Conservation (phyloP, 2,888 invertebrate genomes). For the Netelia fuscicornis region DNA sequence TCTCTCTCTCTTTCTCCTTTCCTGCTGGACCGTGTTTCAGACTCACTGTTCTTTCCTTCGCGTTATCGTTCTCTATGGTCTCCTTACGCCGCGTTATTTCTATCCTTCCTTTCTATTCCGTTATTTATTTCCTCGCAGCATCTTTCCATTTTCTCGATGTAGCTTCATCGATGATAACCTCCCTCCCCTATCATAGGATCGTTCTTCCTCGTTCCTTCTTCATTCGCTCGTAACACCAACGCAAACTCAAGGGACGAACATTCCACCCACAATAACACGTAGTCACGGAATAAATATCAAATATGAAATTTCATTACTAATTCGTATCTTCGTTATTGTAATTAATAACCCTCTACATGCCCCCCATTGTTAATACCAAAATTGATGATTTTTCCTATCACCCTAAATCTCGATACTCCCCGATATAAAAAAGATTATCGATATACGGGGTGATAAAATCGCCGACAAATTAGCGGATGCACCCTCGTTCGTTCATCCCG, state of each 20-base stretch:
- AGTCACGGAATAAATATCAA: too few relatives aligned
- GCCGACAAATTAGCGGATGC: constrained; percentile 55
- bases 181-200: neutral
- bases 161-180: neutral
- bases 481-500: constrained; percentile 4
- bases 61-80: constrained; percentile 29
- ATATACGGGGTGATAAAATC: constrained; percentile 19
- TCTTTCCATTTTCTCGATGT: neutral
- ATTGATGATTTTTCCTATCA: too few relatives aligned
- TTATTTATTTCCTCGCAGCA: constrained; percentile 11
- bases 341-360: neutral
- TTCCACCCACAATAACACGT: too few relatives aligned
- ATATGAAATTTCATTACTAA: too few relatives aligned
- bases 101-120: neutral
- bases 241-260: too few relatives aligned
- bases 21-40: constrained; percentile 13
- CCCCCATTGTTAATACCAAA: neutral
- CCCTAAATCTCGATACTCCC: too few relatives aligned
- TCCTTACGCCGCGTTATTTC: neutral
- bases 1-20: neutral
- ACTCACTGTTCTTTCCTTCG: constrained; percentile 12
- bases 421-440: neutral
- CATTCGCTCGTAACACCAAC: neutral
- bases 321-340: neutral
- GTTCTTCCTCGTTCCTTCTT: neutral